phyloP scores from a whole-genome alignment of 2,888 invertebrate genomes.

The Trileptium ribeirensis region DNA sequence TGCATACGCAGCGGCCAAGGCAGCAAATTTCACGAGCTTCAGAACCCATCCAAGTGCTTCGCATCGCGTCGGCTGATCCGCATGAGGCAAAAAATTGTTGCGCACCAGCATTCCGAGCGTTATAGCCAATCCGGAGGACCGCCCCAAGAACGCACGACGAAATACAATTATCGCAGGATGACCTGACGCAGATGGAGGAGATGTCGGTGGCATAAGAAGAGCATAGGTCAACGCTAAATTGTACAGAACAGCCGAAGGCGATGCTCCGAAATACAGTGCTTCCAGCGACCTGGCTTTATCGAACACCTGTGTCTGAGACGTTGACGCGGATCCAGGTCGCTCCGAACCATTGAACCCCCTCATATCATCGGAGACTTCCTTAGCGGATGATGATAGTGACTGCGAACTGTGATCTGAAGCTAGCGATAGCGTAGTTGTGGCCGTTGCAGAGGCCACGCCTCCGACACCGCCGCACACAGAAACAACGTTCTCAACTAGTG shows the following conservation, averaged over 20 bases:
- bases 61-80: constrained; percentile 64
- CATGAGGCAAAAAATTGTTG: constrained; percentile 71
- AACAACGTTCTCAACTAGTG: not conserved
- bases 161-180: constrained; percentile 67
- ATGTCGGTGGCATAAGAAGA: constrained; percentile 71
- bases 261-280: constrained; percentile 61
- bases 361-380: not conserved
- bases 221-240: constrained; percentile 70
- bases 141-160: constrained; percentile 43
- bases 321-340: not conserved
- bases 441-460: not conserved
- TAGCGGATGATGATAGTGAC: not conserved
- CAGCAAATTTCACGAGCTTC: not conserved
- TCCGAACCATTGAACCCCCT: not conserved
- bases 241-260: constrained; percentile 67
- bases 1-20: not conserved
- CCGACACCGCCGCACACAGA: not conserved
- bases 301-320: not conserved
- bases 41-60: not conserved
- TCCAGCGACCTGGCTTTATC: constrained; percentile 54
- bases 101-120: constrained; percentile 72
- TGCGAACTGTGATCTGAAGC: not conserved
- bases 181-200: constrained; percentile 32
- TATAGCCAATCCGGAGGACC: constrained; percentile 51
- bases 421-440: too few species aligned